Evolutionary conservation across 2,113 vertebrate genomes (phyloP).

Genomic region (Atherinomorus stipes): DNA sequence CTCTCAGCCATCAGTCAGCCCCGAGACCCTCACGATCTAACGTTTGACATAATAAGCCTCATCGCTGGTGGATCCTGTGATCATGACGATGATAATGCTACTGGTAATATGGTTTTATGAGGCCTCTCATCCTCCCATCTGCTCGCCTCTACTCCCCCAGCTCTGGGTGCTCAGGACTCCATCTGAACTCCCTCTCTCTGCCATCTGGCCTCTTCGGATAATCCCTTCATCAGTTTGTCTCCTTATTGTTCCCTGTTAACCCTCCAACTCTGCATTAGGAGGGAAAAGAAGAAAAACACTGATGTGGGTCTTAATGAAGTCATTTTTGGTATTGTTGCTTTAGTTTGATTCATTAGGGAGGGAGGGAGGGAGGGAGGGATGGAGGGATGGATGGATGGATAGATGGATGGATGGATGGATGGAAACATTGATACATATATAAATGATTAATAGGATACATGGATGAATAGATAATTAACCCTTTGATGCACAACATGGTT

Average conservation of each 20-base stretch:
- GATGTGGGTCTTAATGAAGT: not conserved
- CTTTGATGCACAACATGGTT: too few species aligned
- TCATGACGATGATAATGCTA: constrained; percentile 74
- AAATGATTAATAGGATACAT: too few species aligned
- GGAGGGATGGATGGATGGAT: too few species aligned
- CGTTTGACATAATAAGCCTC: constrained; percentile 66
- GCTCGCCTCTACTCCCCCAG: constrained; percentile 59
- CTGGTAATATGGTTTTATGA: constrained; percentile 80
- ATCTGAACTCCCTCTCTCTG: constrained; percentile 56
- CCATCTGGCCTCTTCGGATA: constrained; percentile 75
- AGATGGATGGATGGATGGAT: too few species aligned
- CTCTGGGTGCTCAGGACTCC: constrained; percentile 57
- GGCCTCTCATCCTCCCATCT: constrained; percentile 78
- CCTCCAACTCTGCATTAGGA: constrained; percentile 1
- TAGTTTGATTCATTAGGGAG: not conserved
- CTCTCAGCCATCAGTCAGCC: constrained; percentile 18
- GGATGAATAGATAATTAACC: too few species aligned
- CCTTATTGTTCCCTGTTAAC: constrained; percentile 31
- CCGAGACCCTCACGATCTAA: constrained; percentile 21
- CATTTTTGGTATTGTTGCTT: not conserved
- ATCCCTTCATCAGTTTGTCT: constrained; percentile 54
- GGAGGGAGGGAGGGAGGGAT: too few species aligned
- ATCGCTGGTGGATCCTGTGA: constrained; percentile 65
- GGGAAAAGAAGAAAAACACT: not conserved
- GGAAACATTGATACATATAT: too few species aligned